phyloP scores from a whole-genome alignment of 2,113 vertebrate genomes.

The Pelmatolapia mariae region DNA sequence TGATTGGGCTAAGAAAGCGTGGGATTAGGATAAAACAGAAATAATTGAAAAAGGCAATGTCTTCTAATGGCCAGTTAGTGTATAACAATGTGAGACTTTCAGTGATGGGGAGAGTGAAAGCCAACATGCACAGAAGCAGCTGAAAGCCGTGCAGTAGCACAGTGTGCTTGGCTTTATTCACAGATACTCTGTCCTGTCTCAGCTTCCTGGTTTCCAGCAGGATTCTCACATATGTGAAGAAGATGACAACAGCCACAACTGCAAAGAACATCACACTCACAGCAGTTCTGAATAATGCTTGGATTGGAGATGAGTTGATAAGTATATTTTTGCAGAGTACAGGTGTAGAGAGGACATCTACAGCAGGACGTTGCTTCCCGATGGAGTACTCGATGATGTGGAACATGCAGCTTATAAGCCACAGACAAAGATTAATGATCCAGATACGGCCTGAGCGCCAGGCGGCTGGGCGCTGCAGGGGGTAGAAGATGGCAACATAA shows the following conservation, averaged over 20 bases:
- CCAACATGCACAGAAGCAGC: conserved; percentile 65
- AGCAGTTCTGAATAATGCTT: conserved; percentile 42
- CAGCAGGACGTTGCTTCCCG: neutral
- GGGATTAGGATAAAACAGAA: conserved; percentile 68
- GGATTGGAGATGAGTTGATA: conserved; percentile 44
- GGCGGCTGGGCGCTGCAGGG: conserved; percentile 43
- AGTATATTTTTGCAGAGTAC: neutral
- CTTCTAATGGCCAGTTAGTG: neutral
- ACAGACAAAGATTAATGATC: conserved; percentile 56
- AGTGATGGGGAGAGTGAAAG: conserved; percentile 57
- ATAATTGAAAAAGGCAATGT: conserved; percentile 63
- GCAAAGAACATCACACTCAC: conserved; percentile 57
- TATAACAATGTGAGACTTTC: conserved; percentile 22
- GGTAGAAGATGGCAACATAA: conserved; percentile 72
- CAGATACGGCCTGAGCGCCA: conserved; percentile 68
- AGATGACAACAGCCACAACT: conserved; percentile 53
- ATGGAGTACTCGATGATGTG: conserved; percentile 37
- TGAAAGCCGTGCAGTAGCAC: conserved; percentile 71
- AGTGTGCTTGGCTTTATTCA: conserved; percentile 65
- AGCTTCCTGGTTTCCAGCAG: conserved; percentile 63
- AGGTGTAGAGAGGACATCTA: conserved; percentile 17
- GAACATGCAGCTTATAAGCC: conserved; percentile 46
- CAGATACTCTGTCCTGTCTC: conserved; percentile 55
- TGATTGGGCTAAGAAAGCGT: conserved; percentile 69
- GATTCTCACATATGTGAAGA: conserved; percentile 71